Percentiles rank a stretch among this genome's conserved stretches.
These are phyloP conservation scores for Zaprionus ghesquierei DNA, from an alignment of 1,140 invertebrate genomes.

Conservation along the genomic window DNA sequence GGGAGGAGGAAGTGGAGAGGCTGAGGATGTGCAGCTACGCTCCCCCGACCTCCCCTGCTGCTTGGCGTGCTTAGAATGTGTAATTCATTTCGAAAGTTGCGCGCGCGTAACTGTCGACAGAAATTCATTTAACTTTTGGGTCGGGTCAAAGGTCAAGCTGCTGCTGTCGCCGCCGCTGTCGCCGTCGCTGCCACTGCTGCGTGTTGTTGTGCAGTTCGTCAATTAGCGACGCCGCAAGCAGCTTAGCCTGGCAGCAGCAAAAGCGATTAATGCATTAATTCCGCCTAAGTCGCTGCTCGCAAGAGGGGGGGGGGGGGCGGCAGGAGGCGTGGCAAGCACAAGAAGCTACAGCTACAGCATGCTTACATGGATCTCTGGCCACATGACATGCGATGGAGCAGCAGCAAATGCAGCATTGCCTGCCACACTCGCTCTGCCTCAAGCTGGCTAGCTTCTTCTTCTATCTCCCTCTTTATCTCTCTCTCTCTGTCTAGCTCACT, in stretches of 20 bases:
- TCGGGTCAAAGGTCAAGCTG: conserved; percentile 20
- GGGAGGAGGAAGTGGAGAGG: neutral
- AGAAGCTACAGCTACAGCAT: neutral
- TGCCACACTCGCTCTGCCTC: neutral
- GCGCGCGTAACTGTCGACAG: conserved; percentile 47
- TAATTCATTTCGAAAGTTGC: conserved; percentile 73
- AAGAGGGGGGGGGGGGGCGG: too few species aligned
- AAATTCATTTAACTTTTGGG: conserved; percentile 71
- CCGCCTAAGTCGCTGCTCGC: conserved; percentile 37
- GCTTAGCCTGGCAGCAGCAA: conserved; percentile 39
- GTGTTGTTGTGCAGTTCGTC: conserved; percentile 60
- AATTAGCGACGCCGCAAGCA: conserved; percentile 67
- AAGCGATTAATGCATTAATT: conserved; percentile 72
- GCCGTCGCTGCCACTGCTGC: neutral
- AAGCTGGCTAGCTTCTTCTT: too few species aligned
- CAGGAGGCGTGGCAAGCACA: neutral
- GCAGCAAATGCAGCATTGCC: neutral
- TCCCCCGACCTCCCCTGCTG: neutral
- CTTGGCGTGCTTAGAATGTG: conserved; percentile 68
- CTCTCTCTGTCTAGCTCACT: neutral
- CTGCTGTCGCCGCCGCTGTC: neutral
- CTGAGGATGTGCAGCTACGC: neutral
- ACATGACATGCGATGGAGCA: conserved; percentile 5
- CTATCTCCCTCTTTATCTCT: too few species aligned
- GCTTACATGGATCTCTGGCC: conserved; percentile 26